These are phyloP conservation scores for Intellagama lesueurii DNA, from an alignment of 2,797 vertebrate species.

Conservation along the genomic window DNA sequence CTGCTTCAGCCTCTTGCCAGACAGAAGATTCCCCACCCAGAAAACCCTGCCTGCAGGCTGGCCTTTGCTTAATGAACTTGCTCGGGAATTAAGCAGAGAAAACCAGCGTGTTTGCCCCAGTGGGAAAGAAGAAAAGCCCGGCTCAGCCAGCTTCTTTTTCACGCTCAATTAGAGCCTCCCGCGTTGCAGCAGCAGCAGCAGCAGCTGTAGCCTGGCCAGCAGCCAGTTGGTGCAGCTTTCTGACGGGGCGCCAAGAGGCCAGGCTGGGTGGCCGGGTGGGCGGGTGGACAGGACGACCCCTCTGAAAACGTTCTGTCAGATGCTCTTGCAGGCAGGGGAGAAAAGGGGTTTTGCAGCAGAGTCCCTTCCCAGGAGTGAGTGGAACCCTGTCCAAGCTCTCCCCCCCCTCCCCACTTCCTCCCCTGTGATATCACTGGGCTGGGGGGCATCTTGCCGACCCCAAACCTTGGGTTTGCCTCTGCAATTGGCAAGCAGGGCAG, in stretches of 20 bases:
- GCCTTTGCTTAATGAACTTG: background rate
- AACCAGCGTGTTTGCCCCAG: background rate
- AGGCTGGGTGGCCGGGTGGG: background rate
- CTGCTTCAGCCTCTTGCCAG: background rate
- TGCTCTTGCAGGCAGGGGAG: background rate
- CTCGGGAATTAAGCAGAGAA: background rate
- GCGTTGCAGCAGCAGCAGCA: background rate
- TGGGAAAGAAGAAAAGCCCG: background rate
- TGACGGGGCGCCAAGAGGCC: background rate
- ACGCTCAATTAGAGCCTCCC: conserved; percentile 17
- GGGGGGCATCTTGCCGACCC: too few species aligned
- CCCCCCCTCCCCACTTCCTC: too few species aligned
- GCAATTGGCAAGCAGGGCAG: too few species aligned
- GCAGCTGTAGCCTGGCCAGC: background rate
- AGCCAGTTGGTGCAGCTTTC: background rate
- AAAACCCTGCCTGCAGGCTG: background rate
- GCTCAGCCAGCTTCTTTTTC: conserved; percentile 1
- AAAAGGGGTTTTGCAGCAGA: background rate
- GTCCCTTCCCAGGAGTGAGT: background rate
- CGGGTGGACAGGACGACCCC: too few species aligned
- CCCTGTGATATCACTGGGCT: too few species aligned
- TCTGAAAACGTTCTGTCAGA: background rate
- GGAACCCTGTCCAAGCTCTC: too few species aligned
- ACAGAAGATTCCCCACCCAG: background rate
- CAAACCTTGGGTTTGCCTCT: too few species aligned